These are phyloP conservation scores for Saturnia pavonia DNA, from an alignment of 2,888 invertebrate genomes.

Conservation along the genomic window DNA sequence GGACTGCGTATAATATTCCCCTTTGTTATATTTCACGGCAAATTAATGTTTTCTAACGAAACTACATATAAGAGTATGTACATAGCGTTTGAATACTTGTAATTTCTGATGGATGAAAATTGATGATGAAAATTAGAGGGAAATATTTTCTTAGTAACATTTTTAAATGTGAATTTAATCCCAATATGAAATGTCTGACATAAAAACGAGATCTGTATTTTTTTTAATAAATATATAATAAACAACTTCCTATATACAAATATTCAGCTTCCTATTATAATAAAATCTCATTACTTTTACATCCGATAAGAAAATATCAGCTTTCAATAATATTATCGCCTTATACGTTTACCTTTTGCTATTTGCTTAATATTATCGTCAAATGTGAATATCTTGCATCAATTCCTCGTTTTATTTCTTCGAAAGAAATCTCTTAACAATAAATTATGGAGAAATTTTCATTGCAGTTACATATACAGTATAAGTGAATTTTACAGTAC, in stretches of 20 bases:
- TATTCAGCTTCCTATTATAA: neutral
- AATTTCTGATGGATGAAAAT: neutral
- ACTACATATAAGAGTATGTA: neutral
- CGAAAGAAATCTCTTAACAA: neutral
- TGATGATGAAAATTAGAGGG: neutral
- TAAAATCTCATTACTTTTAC: neutral
- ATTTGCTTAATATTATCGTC: neutral
- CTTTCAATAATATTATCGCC: neutral
- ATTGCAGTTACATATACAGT: neutral
- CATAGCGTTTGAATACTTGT: no score
- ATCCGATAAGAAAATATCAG: neutral
- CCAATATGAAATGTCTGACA: neutral
- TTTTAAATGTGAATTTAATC: neutral
- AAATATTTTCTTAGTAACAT: neutral
- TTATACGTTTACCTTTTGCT: slow-evolving; percentile 6
- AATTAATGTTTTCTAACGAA: slow-evolving; percentile 11
- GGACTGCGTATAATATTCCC: neutral
- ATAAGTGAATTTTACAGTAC: neutral
- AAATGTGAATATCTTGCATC: neutral
- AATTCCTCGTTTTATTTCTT: neutral
- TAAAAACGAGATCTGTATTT: neutral
- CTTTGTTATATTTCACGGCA: slow-evolving; percentile 24
- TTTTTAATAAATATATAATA: neutral
- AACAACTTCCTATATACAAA: neutral
- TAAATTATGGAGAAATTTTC: neutral